These are phyloP conservation scores for Cinclus mexicanus DNA, from an alignment of 2,113 vertebrate genomes.

Conservation along the genomic window DNA sequence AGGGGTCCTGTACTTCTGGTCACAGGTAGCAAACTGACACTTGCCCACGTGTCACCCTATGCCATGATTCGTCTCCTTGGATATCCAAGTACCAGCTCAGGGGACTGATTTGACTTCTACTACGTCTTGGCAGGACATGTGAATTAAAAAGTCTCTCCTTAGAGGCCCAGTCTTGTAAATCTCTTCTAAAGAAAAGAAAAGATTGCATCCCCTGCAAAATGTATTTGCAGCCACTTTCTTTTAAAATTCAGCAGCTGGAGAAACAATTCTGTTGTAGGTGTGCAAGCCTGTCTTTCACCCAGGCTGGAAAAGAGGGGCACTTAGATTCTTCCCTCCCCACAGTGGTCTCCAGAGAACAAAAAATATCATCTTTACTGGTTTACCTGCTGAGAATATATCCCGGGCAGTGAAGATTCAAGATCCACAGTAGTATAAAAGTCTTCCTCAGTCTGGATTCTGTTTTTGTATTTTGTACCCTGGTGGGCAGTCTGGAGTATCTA, in stretches of 20 bases:
- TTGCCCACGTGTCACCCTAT: rapidly evolving
- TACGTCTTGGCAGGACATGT: neutral
- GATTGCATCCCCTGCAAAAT: neutral
- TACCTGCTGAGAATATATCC: neutral
- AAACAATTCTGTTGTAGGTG: neutral
- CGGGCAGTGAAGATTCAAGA: neutral
- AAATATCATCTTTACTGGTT: neutral
- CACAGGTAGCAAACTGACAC: neutral
- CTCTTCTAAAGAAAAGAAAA: neutral
- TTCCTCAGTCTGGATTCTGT: neutral
- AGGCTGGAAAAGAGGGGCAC: neutral
- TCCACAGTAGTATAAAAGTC: neutral
- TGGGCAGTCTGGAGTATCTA: neutral
- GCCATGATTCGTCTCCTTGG: neutral
- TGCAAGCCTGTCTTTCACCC: neutral
- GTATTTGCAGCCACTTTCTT: neutral
- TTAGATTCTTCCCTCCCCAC: neutral
- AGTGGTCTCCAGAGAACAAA: neutral
- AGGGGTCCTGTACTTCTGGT: neutral
- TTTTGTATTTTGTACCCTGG: neutral
- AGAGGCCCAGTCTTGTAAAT: neutral
- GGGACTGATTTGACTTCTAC: neutral
- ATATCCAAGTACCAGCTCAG: neutral
- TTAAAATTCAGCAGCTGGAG: neutral
- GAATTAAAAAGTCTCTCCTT: neutral